Conservation (phyloP, 2,888 invertebrate species). For the Chaetogeoica ovagalla region DNA sequence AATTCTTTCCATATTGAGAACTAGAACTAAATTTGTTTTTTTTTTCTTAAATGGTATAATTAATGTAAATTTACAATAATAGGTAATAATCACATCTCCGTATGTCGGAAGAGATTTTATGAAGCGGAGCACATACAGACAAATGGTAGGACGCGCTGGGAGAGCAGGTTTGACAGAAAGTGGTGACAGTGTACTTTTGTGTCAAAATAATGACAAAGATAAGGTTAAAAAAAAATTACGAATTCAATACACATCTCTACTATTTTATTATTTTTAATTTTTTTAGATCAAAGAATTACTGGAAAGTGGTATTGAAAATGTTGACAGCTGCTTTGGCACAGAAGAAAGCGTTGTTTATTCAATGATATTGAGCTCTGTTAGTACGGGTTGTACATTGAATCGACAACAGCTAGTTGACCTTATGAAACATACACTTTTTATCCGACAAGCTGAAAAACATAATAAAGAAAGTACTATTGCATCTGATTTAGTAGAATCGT, state of each 20-base stretch:
- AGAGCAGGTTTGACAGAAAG: conserved; percentile 83
- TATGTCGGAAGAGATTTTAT: conserved; percentile 77
- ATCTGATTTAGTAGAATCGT: conserved; percentile 61
- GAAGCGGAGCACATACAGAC: conserved; percentile 80
- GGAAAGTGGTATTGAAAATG: conserved; percentile 34
- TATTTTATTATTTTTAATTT: background rate
- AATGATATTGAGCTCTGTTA: conserved; percentile 46
- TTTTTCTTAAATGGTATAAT: background rate
- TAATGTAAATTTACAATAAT: conserved; percentile 18
- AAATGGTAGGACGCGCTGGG: conserved; percentile 95
- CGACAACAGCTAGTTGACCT: conserved; percentile 55
- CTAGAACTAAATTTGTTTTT: background rate
- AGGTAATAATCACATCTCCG: conserved; percentile 81
- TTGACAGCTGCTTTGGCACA: conserved; percentile 35
- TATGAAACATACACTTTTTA: conserved; percentile 59
- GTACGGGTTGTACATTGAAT: conserved; percentile 30
- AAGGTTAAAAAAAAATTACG: conserved; percentile 59
- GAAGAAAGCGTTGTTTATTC: conserved; percentile 46
- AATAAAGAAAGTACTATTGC: conserved; percentile 58
- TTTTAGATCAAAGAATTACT: conserved; percentile 40
- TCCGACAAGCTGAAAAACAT: conserved; percentile 59
- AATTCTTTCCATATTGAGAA: background rate
- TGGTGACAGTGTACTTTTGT: conserved; percentile 86
- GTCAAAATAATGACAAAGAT: conserved; percentile 66
- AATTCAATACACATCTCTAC: background rate